A percentile compares a stretch with the other conserved stretches of the same genome.
Evolutionary conservation across 2,797 vertebrate species (phyloP).

Genomic region (Rhabdomys pumilio): DNA sequence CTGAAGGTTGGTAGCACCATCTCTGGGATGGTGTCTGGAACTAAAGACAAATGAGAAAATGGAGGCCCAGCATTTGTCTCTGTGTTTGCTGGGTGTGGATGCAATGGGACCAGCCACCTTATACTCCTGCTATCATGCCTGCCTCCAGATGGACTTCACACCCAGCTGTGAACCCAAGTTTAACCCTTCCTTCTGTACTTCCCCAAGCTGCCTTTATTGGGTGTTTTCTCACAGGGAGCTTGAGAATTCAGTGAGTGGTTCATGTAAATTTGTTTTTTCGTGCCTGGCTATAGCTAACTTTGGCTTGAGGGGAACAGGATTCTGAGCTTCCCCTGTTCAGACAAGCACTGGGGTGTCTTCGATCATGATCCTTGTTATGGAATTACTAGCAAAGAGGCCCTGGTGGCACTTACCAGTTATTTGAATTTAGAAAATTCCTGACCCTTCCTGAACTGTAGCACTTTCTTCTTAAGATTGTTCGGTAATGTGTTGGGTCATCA

Average conservation of each 20-base stretch:
- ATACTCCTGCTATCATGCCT: background rate
- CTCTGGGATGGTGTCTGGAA: background rate
- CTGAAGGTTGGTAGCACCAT: background rate
- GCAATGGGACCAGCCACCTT: background rate
- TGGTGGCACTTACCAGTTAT: background rate
- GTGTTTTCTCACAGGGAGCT: background rate
- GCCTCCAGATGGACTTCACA: too few relatives aligned
- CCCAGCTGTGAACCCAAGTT: background rate
- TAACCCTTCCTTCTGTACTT: too few relatives aligned
- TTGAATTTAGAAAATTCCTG: background rate
- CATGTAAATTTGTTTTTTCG: rapidly evolving
- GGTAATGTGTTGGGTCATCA: background rate
- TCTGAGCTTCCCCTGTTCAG: too few relatives aligned
- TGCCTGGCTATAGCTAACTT: background rate
- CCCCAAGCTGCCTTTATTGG: background rate
- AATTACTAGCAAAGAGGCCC: background rate
- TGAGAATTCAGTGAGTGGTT: rapidly evolving
- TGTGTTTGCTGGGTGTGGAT: background rate
- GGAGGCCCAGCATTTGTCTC: background rate
- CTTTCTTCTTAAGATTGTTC: background rate
- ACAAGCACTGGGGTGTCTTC: background rate
- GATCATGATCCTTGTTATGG: background rate
- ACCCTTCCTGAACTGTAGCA: background rate
- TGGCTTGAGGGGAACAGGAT: rapidly evolving
- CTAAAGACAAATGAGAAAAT: background rate